Evolutionary conservation across 2,113 vertebrate genomes (phyloP).

Genomic region (Rhinichthys klamathensis): DNA sequence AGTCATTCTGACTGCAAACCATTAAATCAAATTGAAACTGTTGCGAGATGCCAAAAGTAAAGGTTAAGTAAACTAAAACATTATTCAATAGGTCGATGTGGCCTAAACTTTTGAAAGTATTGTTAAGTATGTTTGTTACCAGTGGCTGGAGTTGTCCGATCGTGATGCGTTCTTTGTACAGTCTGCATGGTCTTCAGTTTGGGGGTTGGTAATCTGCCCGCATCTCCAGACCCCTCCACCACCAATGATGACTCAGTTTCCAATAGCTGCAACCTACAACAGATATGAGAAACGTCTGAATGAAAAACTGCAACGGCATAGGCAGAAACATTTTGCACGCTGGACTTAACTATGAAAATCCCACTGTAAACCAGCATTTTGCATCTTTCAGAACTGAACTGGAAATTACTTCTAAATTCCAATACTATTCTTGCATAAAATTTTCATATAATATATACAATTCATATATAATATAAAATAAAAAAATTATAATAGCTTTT

Average conservation of each 20-base stretch:
- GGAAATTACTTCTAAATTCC: no score
- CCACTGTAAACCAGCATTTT: no score
- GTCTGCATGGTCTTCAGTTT: conserved; percentile 72
- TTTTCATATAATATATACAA: background rate
- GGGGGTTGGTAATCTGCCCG: conserved; percentile 77
- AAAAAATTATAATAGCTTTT: background rate
- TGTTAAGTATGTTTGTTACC: conserved; percentile 66
- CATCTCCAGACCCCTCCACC: conserved; percentile 57
- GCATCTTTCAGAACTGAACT: background rate
- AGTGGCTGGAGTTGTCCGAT: conserved; percentile 77
- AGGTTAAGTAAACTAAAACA: no score
- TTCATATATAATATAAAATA: background rate
- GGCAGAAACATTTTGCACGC: background rate
- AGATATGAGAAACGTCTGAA: background rate
- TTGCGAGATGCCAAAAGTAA: no score
- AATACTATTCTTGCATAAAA: background rate
- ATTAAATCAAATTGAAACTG: conserved; percentile 14
- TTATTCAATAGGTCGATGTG: background rate
- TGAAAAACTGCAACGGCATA: background rate
- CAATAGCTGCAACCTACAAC: conserved; percentile 25
- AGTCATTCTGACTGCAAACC: background rate
- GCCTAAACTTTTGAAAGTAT: background rate
- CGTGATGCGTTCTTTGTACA: conserved; percentile 77
- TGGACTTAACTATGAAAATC: no score
- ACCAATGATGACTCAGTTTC: conserved; percentile 22